Evolutionary conservation across 2,797 vertebrate species (phyloP), one percentile per base, ranked within the genome.

Genomic region (Malurus splendens): DNA sequence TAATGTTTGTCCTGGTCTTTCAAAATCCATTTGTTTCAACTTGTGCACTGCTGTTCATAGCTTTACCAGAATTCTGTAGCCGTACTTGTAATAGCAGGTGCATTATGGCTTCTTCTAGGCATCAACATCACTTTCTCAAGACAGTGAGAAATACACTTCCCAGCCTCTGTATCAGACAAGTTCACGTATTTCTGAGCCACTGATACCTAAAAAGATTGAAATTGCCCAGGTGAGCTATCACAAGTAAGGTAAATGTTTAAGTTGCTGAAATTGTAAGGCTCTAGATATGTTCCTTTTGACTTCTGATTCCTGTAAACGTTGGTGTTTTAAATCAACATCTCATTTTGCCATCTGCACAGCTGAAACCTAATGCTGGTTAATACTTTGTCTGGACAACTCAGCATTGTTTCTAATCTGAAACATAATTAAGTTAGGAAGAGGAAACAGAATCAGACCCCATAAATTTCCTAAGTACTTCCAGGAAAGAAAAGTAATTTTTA

Each of bases 111-210:
- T 57, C 60, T 90, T 90, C 44, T 77, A 96, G 95, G 86, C 61
- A 82, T 66, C 94, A 60, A 45, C 71, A 82, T 74, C 87, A 0
- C 70, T 93, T 93, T 74, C 90, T 88, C 95, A 95, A 87, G 93
- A 94, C 56, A 73, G 80, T 50, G 95, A 95, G 59, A 94, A 92
- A 50, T 95, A 84, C 9, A 23, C 60, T 90, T 93, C 95, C 61
- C 92, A 91, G 55, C 57, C 91, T 52, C 65, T 93, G 13, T 96
- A 94, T 94, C 93, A 94, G 87, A 72, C 88, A 61, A 95, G 44
- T 75, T 83, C 88, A 65, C 38, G 54, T 60, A 72, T 83, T 82
- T 87, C 79, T 93, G 96, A 95, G 77, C 67, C 91, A 33, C 64
- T 93, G 76, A 92, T 93, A 71, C 24, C 92, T 28, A 75, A 90